A percentile compares a stretch with the other conserved stretches of the same genome.
Evolutionary conservation across 2,888 invertebrate genomes (phyloP).

Genomic region (Eristalinus aeneus): DNA sequence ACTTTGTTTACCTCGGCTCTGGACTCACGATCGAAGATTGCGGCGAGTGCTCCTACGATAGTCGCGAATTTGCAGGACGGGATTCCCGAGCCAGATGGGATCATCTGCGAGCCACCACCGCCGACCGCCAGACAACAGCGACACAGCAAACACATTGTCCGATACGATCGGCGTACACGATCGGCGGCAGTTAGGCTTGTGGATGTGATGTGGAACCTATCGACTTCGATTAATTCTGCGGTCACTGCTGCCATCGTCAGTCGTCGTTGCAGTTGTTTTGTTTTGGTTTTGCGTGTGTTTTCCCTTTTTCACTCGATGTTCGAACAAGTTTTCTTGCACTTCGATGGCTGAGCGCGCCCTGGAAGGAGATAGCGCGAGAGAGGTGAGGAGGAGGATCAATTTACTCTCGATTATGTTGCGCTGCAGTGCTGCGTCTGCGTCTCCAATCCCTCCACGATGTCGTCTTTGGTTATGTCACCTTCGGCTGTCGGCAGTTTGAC

Average conservation of each 20-base stretch:
- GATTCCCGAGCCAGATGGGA: constrained; percentile 54
- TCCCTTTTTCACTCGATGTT: constrained; percentile 7
- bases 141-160: constrained; percentile 55
- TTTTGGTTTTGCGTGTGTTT: constrained; percentile 17
- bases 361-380: not conserved
- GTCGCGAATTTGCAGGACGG: not conserved
- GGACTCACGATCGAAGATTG: constrained; percentile 39
- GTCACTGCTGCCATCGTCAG: constrained; percentile 25
- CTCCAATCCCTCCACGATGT: constrained; percentile 27
- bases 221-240: constrained; percentile 67
- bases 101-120: constrained; percentile 43
- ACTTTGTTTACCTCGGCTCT: constrained; percentile 48
- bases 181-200: constrained; percentile 35
- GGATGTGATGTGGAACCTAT: constrained; percentile 51
- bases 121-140: constrained; percentile 43
- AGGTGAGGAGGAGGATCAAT: constrained; percentile 35
- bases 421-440: not conserved
- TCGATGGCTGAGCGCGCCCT: constrained; percentile 21
- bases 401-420: constrained; percentile 47
- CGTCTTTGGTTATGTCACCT: constrained; percentile 64
- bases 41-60: not conserved
- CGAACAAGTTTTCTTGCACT: constrained; percentile 59
- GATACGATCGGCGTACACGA: constrained; percentile 56
- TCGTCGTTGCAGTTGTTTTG: constrained; percentile 40
- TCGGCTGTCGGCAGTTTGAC: constrained; percentile 49